A percentile compares a stretch with the other conserved stretches of the same genome.
phyloP scores from a whole-genome alignment of 2,888 invertebrate genomes.

The Tribolium freemani region DNA sequence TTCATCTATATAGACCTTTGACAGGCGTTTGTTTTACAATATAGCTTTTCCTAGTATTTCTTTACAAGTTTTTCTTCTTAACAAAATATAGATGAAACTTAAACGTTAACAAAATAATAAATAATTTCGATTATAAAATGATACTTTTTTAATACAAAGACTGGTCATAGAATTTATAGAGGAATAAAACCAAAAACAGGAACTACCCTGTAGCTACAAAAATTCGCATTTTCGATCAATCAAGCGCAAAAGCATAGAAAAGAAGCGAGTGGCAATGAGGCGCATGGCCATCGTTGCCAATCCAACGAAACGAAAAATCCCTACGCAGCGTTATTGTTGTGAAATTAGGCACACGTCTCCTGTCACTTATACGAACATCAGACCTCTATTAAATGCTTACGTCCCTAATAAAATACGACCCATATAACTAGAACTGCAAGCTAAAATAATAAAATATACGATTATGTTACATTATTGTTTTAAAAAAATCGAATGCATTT shows the following conservation, averaged over 20 bases:
- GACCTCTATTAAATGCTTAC: constrained; percentile 49
- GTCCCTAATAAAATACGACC: constrained; percentile 59
- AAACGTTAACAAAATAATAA: constrained; percentile 38
- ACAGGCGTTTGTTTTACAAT: constrained; percentile 49
- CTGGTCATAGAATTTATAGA: constrained; percentile 20
- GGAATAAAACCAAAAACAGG: constrained; percentile 21
- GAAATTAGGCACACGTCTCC: constrained; percentile 67
- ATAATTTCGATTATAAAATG: constrained; percentile 20
- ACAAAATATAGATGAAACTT: constrained; percentile 41
- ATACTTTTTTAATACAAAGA: constrained; percentile 20
- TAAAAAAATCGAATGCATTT: constrained; percentile 53
- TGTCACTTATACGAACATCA: constrained; percentile 58
- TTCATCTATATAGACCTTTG: constrained; percentile 51
- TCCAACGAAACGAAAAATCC: constrained; percentile 34
- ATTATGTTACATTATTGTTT: constrained; percentile 40
- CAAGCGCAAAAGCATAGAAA: constrained; percentile 37
- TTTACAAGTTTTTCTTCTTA: constrained; percentile 39
- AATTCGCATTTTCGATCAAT: constrained; percentile 11
- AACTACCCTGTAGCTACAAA: constrained; percentile 5
- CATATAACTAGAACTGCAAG: constrained; percentile 64
- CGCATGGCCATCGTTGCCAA: background rate
- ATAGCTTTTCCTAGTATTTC: constrained; percentile 46
- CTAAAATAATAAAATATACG: constrained; percentile 49
- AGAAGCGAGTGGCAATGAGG: background rate
- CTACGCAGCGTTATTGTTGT: constrained; percentile 56